phyloP scores from a whole-genome alignment of 2,888 invertebrate species.

The Proisotoma minuta region DNA sequence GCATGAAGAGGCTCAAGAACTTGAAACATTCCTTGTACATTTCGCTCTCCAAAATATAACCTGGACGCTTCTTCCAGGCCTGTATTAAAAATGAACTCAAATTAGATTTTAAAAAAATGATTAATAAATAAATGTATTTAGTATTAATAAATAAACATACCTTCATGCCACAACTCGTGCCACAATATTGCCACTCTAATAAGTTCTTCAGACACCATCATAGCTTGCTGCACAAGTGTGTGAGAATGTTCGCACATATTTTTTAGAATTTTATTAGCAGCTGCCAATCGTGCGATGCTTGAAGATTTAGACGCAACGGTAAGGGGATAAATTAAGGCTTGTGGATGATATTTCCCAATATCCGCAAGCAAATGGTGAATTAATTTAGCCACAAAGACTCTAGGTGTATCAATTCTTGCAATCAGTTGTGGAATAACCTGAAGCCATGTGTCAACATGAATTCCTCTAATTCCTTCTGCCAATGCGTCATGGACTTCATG shows the following conservation, averaged over 20 bases:
- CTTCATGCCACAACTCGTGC: slow-evolving; percentile 99
- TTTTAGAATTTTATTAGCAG: slow-evolving; percentile 89
- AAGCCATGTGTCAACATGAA: slow-evolving; percentile 97
- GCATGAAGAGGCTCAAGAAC: slow-evolving; percentile 90
- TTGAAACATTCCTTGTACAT: slow-evolving; percentile 93
- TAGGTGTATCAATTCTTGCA: slow-evolving; percentile 91
- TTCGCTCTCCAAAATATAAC: slow-evolving; percentile 91
- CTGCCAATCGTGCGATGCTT: slow-evolving; percentile 73
- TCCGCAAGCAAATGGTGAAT: slow-evolving; percentile 92
- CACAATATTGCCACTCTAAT: slow-evolving; percentile 97
- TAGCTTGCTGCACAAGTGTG: slow-evolving; percentile 87
- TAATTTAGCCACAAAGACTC: slow-evolving; percentile 78
- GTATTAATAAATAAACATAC: slow-evolving; percentile 50
- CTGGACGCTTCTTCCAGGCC: slow-evolving; percentile 76
- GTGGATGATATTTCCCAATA: slow-evolving; percentile 95
- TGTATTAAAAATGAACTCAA: slow-evolving; percentile 4
- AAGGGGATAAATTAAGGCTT: slow-evolving; percentile 93
- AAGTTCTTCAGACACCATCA: slow-evolving; percentile 92
- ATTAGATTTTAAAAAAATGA: not conserved
- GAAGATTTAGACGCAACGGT: slow-evolving; percentile 96
- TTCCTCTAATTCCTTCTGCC: slow-evolving; percentile 81
- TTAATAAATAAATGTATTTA: not conserved
- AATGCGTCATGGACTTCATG: slow-evolving; percentile 90
- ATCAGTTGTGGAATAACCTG: slow-evolving; percentile 95
- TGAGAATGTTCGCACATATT: slow-evolving; percentile 94